Base-by-base conservation (phyloP, 2,797 vertebrate species). In the Rhodeus uyekii region DNA sequence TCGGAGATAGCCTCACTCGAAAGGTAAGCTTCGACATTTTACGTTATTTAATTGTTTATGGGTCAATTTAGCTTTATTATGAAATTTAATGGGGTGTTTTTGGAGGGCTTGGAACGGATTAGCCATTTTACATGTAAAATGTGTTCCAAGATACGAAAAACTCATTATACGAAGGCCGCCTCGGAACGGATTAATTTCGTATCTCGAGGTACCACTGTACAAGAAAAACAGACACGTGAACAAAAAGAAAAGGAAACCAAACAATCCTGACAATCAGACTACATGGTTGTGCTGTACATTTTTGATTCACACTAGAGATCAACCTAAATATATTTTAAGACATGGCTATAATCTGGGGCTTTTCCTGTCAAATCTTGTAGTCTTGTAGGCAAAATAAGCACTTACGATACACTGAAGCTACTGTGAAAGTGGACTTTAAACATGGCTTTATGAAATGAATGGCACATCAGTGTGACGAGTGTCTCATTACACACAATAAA, bases 401-500 rank as follows among this genome's bases (percentile, higher is more conserved):
- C 72, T 0, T 38, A 24, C 4, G 38, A 36, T 38, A 36, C 7
- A 38, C n/a, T 29, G 1, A 42, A 42, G 34, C 46, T 60, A 29
- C n/a, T 29, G 14, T 16, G 24, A 75, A 58, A 19, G 34, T 19
- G 19, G 22, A 55, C 71, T 74, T 38, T 53, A 38, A 78, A 50
- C 29, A 48, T 22, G 16, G 4, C n/a, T 65, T 78, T 67, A 67
- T 48, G 7, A 67, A 27, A 67, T 27, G 27, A 61, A 53, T 22
- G 8, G 32, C 48, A 74, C 13, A 16, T 44, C 19, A 64, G 22
- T 24, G 22, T 76, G 53, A 63, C 34, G 60, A 50, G 63, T 67
- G 61, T 60, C 24, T 29, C 13, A 32, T 44, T 71, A 81, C 38
- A 68, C 63, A 68, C 29, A 61, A 22, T 27, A 83, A 65, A 81